Base-by-base conservation (phyloP, 2,113 vertebrate species). In the Tichodroma muraria region DNA sequence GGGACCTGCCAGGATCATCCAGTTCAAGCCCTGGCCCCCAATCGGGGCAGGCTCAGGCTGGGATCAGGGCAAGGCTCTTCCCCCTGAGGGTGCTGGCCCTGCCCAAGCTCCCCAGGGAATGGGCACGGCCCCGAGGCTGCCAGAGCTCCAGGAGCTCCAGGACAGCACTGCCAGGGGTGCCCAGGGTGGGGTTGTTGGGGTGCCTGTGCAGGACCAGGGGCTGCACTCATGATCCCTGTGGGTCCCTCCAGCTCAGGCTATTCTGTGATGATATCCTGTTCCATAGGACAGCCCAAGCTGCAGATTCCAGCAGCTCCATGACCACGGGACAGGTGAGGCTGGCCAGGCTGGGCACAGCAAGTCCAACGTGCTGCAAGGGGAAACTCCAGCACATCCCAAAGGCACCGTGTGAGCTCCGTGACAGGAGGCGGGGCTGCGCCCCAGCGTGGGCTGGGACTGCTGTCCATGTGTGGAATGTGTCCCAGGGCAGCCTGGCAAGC, bases 221-320 rank as follows among this genome's bases (percentile, higher is more conserved):
- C 2, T 64, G 75, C 0, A 0, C 4, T 79, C 9, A 28, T 0
- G 6, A 17, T 7, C 65, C 31, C 35, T 15, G 1, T 16, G 57
- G 17, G 21, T 10, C 35, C 16, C 10, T 49, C 21, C 57, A 37
- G 25, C 57, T 64, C 21, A 19, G 42, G 42, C 0, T 0, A 5
- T 20, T 23, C 76, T 37, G 37, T 27, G 52, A 27, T 27, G 18
- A 33, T 44, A 37, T 44, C 37, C 59, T 57, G 4, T 27, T 80
- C 68, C 52, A 12, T 0, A 21, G 28, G 17, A 56, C 23, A 54
- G 21, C 45, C 63, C 77, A 40, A 22, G 23, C 15, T 71, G 57
- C 52, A 66, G 52, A 11, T 20, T 82, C 50, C 61, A 82, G 80
- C 80, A 83, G 44, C 44, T 60, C 76, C 76, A 37, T 19, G 27